Base-by-base conservation (phyloP, 2,888 invertebrate genomes). In the Lepidochrysops patricia region DNA sequence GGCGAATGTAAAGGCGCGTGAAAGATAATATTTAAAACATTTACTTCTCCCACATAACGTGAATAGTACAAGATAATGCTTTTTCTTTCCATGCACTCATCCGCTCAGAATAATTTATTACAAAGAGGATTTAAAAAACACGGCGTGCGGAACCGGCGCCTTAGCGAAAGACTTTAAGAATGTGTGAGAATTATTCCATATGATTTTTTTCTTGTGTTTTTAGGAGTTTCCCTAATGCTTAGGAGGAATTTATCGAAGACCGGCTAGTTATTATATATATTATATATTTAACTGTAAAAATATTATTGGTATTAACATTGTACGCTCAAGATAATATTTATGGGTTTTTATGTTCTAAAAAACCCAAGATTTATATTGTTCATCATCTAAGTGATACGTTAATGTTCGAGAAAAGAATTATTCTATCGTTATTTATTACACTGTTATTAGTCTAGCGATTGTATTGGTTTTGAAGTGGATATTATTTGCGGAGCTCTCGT, bases 111-210 rank as follows among this genome's bases (percentile, higher is more conserved):
- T 84, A 85, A 85, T 86, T 85, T 86, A 86, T 84, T 78, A 81
- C 79, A 72, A 68, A 78, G 82, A 82, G 84, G 82, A 84, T 82
- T 85, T 84, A 81, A 79, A 82, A 84, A 85, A 83, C 83, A 82
- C 80, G 80, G 80, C 76, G 75, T 71, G 75, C 77, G 76, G 52
- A 35, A 79, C 78, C 77, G 79, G 78, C 84, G 79, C 78, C 80
- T 76, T 79, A 62, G 62, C 57, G 57, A 63, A 65, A 66, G 60
- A 62, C 80, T 79, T 83, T 80, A 83, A 83, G 83, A 81, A 80
- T 81, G 81, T 82, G 83, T 84, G 85, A 77, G 82, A 86, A 84
- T 75, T 76, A 73, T 69, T 71, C 73, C 84, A 82, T 80, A 78
- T 83, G 85, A 78, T 58, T 43, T 63, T 60, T 57, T 50, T 62